These are phyloP conservation scores for Drosophila azteca DNA, from an alignment of 1,140 invertebrate genomes.

Conservation along the genomic window DNA sequence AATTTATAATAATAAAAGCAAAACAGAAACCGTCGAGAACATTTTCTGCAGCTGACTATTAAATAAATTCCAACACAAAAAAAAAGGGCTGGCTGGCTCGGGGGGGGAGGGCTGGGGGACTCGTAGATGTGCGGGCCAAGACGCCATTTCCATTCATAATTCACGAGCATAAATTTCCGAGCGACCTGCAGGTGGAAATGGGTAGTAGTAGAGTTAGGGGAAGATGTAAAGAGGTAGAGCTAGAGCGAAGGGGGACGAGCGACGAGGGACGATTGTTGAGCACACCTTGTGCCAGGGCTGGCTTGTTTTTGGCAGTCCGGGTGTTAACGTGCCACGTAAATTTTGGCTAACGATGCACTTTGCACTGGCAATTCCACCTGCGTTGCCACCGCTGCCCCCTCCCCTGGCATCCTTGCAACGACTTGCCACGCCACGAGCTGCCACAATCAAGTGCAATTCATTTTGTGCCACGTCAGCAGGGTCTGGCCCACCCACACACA, in stretches of 20 bases:
- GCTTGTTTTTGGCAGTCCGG: conserved; percentile 69
- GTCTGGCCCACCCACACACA: conserved; percentile 27
- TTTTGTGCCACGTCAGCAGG: conserved; percentile 72
- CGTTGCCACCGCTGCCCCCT: conserved; percentile 4
- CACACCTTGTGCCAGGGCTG: conserved; percentile 12
- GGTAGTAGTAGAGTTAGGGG: no score
- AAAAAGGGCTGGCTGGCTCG: background rate
- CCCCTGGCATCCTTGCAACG: no score
- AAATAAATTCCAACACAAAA: conserved; percentile 66
- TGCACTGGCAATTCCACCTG: conserved; percentile 64
- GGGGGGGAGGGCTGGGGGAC: background rate
- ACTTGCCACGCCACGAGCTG: conserved; percentile 13
- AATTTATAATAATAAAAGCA: conserved; percentile 76
- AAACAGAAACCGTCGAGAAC: conserved; percentile 24
- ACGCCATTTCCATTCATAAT: conserved; percentile 76
- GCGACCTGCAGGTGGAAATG: conserved; percentile 5
- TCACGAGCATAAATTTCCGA: conserved; percentile 66
- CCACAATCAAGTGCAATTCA: conserved; percentile 81
- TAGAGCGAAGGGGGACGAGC: no score
- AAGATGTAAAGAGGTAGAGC: background rate
- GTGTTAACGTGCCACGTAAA: conserved; percentile 74
- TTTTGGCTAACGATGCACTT: conserved; percentile 79
- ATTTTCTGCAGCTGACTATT: conserved; percentile 75
- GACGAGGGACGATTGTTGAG: conserved; percentile 12
- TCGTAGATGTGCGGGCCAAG: conserved; percentile 31